Evolutionary conservation across 2,113 vertebrate genomes (phyloP), one percentile per base, ranked within the genome.

Genomic region (Pyrgilauda ruficollis): DNA sequence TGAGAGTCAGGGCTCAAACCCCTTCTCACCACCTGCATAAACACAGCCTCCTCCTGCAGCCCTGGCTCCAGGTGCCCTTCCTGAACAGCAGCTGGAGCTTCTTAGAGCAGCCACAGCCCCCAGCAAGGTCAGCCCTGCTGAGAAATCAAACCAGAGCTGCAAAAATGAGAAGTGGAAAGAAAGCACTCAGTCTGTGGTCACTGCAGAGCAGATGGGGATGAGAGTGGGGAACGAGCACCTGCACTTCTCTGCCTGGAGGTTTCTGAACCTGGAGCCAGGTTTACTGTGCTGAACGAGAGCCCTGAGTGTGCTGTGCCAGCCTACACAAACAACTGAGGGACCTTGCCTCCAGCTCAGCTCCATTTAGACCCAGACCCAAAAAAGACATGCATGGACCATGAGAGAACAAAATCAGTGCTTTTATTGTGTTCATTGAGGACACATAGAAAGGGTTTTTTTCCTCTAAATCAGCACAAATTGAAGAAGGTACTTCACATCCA

Each of bases 381-480:
- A 67, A 18, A 31, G 24, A 31, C 52, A 50, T 30, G 31, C 31
- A 76, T 31, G 21, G 26, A 30, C 26, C 39, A 30, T 5, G n/a
- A 37, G 62, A 82, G 31, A 56, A 15, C 13, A 52, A 27, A 80
- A 76, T 23, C 53, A 56, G 19, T 11, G 13, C 41, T 59, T 93
- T 87, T 41, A 19, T 15, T 61, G n/a, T 58, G 5, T 53, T 62
- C 18, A 70, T 7, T 0, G 0, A 67, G 35, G 27, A 37, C 17
- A 76, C 39, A 8, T 53, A 27, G 21, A 44, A 53, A 9, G 35
- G 52, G 5, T 0, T 76, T 70, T 87, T 74, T 22, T 11, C 30
- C 15, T 75, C 44, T 44, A 44, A 75, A 87, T n/a, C 49, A 78
- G 28, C 19, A 67, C 1, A 0, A 70, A 63, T 55, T 91, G 39